Conservation (phyloP, 2,113 vertebrate genomes). For the Tylochromis polylepis region DNA sequence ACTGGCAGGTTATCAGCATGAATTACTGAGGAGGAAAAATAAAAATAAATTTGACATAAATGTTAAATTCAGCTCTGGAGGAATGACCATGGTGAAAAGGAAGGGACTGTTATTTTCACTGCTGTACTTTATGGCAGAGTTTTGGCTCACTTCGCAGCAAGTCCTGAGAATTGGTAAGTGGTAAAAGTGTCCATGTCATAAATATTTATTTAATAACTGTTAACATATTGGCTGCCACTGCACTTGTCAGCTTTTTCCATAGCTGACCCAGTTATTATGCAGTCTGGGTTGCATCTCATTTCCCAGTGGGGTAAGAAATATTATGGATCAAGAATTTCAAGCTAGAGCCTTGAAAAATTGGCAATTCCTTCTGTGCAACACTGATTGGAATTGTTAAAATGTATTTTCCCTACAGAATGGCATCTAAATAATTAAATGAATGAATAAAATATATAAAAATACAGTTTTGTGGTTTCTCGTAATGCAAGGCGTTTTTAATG, state of each 20-base stretch:
- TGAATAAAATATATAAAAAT: not conserved
- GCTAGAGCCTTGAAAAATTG: not conserved
- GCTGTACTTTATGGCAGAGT: slow-evolving; percentile 73
- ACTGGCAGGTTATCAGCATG: slow-evolving; percentile 65
- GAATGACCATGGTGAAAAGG: slow-evolving; percentile 73
- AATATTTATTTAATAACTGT: not conserved
- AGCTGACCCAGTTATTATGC: not conserved
- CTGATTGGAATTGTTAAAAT: not conserved
- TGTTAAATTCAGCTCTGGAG: slow-evolving; percentile 62
- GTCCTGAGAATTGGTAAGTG: slow-evolving; percentile 91
- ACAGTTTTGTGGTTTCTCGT: not conserved
- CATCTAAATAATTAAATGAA: not conserved
- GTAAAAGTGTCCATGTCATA: not conserved
- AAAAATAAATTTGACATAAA: slow-evolving; percentile 63
- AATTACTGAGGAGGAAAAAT: slow-evolving; percentile 46
- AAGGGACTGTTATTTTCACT: slow-evolving; percentile 77
- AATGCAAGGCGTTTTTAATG: not conserved
- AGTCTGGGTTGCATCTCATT: not conserved
- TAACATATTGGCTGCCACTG: not conserved
- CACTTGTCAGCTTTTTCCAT: not conserved
- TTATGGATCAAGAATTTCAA: not conserved
- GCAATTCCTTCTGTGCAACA: not conserved
- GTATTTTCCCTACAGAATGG: not conserved
- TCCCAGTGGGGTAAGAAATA: not conserved
- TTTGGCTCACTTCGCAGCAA: slow-evolving; percentile 83